phyloP scores from a whole-genome alignment of 2,888 invertebrate species.

The Drosophila formosana region DNA sequence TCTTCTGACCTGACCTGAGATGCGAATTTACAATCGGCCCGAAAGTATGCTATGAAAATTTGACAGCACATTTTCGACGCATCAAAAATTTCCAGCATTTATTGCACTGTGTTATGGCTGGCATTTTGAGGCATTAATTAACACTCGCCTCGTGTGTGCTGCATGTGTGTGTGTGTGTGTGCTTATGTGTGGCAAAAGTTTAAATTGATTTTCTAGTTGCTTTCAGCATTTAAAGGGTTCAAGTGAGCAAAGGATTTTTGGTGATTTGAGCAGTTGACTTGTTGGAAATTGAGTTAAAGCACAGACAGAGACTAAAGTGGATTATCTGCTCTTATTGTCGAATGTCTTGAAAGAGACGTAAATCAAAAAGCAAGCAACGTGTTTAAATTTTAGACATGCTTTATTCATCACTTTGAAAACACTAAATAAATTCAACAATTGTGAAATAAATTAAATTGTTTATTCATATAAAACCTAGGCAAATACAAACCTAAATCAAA shows the following conservation, averaged over 20 bases:
- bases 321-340: background rate
- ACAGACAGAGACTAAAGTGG: background rate
- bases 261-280: background rate
- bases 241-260: background rate
- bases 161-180: background rate
- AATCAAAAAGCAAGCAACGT: too few species aligned
- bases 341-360: background rate
- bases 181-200: background rate
- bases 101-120: background rate
- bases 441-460: too few species aligned
- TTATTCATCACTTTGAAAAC: too few species aligned
- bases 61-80: conserved; percentile 1
- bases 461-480: too few species aligned
- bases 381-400: too few species aligned
- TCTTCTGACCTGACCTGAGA: conserved; percentile 2
- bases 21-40: conserved; percentile 17
- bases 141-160: background rate
- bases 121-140: conserved; percentile 9
- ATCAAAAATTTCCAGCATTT: conserved; percentile 5
- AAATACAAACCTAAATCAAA: too few species aligned
- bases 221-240: background rate
- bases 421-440: too few species aligned
- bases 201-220: conserved; percentile 2
- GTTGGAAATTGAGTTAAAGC: background rate
- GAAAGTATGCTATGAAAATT: conserved; percentile 16